Evolutionary conservation across 1,140 invertebrate genomes (phyloP), one percentile per base, ranked within the genome.

Genomic region (Drosophila insularis): DNA sequence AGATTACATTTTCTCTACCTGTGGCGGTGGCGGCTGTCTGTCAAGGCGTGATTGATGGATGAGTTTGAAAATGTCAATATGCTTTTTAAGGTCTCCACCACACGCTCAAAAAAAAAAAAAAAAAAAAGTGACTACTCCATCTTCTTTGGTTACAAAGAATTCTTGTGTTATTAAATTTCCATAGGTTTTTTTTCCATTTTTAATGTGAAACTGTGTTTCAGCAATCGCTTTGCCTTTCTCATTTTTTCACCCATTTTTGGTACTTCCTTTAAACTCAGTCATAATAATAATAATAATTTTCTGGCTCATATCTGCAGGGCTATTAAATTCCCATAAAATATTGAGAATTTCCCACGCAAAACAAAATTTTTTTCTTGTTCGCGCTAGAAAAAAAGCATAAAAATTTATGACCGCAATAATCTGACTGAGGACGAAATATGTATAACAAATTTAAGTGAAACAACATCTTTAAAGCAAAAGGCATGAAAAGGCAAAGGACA

Each of bases 321-420:
- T 86, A 86, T 86, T 89, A 86, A 86, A 86, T 82, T 67, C 75
- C 50, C 79, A 86, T 86, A 74, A 82, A 81, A 87, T 60, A 61
- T 68, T 64, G 60, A 70, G 62, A 71, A 68, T 80, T 80, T 80
- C 77, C 69, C 78, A 71, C 70, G 74, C 73, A 67, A 17, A 14
- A n/a, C n/a, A n/a, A n/a, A 58, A 55, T 58, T 55, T 39, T 37
- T 37, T 37, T 13, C 3, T 37, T 11, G 35, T 37, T 19, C 40
- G 62, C 56, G 13, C 56, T 56, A 40, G 74, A 65, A 73, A 74
- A 82, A 89, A 89, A 74, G 74, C 80, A 84, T 87, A 84, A 87
- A 89, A 87, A 84, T 87, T 89, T 89, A 87, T 80, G 76, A 84
- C 71, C 80, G 72, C 84, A 84, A 86, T 86, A 86, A 86, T 73